Evolutionary conservation across 2,797 vertebrate genomes (phyloP).

Genomic region (Tenualosa ilisha): DNA sequence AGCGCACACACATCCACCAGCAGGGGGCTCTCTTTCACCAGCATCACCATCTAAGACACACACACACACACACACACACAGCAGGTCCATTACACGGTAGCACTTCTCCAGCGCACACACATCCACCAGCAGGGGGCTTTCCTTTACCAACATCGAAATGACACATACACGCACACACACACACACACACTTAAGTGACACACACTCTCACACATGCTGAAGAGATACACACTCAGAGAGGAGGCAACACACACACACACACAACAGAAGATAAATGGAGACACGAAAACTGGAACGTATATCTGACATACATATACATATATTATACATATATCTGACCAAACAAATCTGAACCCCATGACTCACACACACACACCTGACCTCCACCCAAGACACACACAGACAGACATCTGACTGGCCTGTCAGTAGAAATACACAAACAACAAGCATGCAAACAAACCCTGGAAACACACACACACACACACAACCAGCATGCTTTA

Average conservation of each 20-base stretch:
- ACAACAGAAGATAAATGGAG: no score
- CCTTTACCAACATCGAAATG: constrained; percentile 86
- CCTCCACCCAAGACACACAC: no score
- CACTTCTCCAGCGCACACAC: constrained; percentile 76
- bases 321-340: no score
- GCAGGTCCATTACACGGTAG: constrained; percentile 79
- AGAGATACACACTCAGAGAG: neutral
- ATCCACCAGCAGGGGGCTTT: constrained; percentile 80
- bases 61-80: neutral
- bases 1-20: constrained; percentile 84
- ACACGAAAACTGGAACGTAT: no score
- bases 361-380: neutral
- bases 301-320: no score
- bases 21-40: constrained; percentile 91
- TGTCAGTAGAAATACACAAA: neutral
- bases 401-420: neutral
- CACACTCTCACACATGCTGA: neutral
- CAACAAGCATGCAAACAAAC: no score
- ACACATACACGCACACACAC: neutral
- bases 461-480: no score
- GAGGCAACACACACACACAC: neutral
- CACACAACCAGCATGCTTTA: no score
- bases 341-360: no score
- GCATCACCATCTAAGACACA: constrained; percentile 82
- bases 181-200: neutral